A percentile compares a stretch with the other conserved stretches of the same genome.
Evolutionary conservation across 2,888 invertebrate species (phyloP).

Genomic region (Spilarctia lutea): DNA sequence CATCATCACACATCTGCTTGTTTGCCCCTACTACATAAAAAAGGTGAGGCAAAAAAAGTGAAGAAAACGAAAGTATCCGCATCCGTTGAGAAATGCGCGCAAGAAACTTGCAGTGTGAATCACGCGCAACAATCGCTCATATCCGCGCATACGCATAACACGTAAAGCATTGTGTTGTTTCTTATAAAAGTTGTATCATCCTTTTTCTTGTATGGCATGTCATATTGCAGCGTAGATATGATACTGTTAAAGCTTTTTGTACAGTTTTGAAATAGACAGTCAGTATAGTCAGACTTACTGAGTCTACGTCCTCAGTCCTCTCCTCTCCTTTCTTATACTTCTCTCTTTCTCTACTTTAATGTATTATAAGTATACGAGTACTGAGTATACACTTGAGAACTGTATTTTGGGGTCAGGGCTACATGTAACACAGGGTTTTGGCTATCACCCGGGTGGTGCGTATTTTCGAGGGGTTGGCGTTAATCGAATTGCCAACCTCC

Average conservation of each 20-base stretch:
- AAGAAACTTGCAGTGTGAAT: slow-evolving; percentile 55
- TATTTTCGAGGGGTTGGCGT: neutral
- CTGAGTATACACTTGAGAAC: too few relatives aligned
- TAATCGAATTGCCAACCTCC: too few relatives aligned
- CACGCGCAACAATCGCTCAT: slow-evolving; percentile 54
- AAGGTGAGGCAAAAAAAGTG: neutral
- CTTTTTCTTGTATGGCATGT: slow-evolving; percentile 33
- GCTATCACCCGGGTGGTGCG: too few relatives aligned
- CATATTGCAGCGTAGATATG: neutral
- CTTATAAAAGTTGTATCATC: slow-evolving; percentile 42
- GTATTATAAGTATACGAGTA: too few relatives aligned
- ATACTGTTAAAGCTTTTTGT: neutral
- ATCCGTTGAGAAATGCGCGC: slow-evolving; percentile 48
- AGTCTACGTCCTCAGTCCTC: neutral
- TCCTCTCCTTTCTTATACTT: too few relatives aligned
- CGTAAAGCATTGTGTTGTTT: slow-evolving; percentile 47
- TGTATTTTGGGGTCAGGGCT: too few relatives aligned
- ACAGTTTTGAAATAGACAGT: neutral
- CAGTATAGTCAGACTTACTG: too few relatives aligned
- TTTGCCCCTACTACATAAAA: too few relatives aligned
- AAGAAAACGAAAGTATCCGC: slow-evolving; percentile 56
- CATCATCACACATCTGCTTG: too few relatives aligned
- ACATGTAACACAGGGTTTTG: too few relatives aligned
- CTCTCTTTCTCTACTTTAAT: too few relatives aligned
- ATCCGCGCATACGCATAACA: slow-evolving; percentile 48